Evolutionary conservation across 2,888 invertebrate species (phyloP).

Genomic region (Acanthosepion lycidas): DNA sequence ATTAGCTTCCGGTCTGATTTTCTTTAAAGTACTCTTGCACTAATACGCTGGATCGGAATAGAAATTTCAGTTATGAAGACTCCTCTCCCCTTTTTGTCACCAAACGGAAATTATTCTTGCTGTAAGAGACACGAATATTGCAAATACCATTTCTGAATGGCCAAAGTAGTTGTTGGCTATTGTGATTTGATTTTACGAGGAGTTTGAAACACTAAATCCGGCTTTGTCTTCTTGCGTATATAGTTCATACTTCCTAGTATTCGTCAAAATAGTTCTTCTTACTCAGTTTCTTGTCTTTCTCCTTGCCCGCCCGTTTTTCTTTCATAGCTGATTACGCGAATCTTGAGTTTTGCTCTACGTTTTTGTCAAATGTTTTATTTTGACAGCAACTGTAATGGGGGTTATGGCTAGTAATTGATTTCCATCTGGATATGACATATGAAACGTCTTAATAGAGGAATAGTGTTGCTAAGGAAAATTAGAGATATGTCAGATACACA

Average conservation of each 20-base stretch:
- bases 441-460: background rate
- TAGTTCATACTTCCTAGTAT: background rate
- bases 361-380: background rate
- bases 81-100: background rate
- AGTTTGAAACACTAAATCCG: background rate
- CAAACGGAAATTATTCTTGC: background rate
- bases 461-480: background rate
- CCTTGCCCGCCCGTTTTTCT: background rate
- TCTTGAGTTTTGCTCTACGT: background rate
- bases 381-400: background rate
- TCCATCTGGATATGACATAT: background rate
- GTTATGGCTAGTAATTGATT: background rate
- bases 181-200: background rate
- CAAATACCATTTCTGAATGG: background rate
- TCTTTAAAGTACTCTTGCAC: background rate
- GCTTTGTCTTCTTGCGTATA: background rate
- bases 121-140: background rate
- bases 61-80: background rate
- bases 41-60: background rate
- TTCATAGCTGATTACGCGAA: background rate
- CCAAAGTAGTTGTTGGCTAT: background rate
- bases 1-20: conserved; percentile 8
- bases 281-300: background rate
- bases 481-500: background rate
- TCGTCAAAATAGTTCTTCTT: background rate